Evolutionary conservation across 1,140 invertebrate genomes (phyloP).

Genomic region (Calycopis cecrops): DNA sequence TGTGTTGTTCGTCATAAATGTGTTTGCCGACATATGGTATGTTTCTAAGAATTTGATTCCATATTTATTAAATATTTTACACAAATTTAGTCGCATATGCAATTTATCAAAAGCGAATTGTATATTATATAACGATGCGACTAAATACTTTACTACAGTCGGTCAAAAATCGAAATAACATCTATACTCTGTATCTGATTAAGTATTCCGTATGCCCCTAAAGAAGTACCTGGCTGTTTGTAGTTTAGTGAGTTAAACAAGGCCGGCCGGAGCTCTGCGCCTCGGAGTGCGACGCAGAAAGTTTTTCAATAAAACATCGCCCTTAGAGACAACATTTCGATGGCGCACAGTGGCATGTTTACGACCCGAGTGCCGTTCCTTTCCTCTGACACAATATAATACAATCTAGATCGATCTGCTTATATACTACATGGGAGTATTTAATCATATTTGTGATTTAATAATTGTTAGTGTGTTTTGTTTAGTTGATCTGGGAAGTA

Average conservation of each 20-base stretch:
- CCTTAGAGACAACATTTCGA: constrained; percentile 65
- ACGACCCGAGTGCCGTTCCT: constrained; percentile 35
- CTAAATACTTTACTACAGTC: no score
- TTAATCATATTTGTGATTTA: constrained; percentile 1
- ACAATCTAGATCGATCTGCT: constrained; percentile 46
- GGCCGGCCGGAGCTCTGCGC: constrained; percentile 25
- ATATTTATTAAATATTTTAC: no score
- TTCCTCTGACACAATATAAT: constrained; percentile 48
- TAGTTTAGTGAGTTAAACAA: constrained; percentile 21
- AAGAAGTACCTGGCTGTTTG: constrained; percentile 10
- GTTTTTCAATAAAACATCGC: constrained; percentile 66
- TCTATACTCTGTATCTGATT: background rate
- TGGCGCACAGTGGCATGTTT: constrained; percentile 54
- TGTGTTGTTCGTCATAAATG: no score
- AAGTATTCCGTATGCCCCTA: constrained; percentile 10
- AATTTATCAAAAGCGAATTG: no score
- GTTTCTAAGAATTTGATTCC: no score
- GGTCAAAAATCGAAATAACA: no score
- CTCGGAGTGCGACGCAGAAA: constrained; percentile 44
- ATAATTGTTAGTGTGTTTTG: no score
- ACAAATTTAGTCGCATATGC: no score
- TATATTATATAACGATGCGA: no score
- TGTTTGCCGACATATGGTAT: no score
- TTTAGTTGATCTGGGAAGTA: no score
- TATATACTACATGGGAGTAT: background rate